A percentile compares a stretch with the other conserved stretches of the same genome.
Evolutionary conservation across 2,888 invertebrate genomes (phyloP).

Genomic region (Gryllus longicercus): DNA sequence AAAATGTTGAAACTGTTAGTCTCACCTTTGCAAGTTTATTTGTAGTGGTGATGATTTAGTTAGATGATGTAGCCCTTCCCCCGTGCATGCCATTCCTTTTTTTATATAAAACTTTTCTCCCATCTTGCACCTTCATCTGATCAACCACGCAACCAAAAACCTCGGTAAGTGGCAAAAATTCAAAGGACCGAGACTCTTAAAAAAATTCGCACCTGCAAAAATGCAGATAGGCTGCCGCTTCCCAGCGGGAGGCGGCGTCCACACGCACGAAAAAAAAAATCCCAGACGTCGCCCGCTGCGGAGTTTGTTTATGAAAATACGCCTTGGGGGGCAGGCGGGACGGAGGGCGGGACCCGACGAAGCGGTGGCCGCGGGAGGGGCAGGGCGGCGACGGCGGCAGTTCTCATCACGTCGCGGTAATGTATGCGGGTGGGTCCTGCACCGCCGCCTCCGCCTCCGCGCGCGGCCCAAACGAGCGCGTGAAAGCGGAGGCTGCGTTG

Average conservation of each 20-base stretch:
- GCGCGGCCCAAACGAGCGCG: conserved; percentile 17
- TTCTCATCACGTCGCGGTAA: background rate
- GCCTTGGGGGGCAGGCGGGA: background rate
- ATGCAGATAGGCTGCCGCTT: background rate
- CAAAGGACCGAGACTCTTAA: background rate
- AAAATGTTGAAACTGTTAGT: too few species aligned
- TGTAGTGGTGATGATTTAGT: too few species aligned
- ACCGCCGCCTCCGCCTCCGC: background rate
- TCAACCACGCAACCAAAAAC: too few species aligned
- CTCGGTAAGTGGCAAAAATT: background rate
- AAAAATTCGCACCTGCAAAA: conserved; percentile 2
- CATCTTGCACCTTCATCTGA: too few species aligned
- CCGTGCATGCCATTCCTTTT: too few species aligned
- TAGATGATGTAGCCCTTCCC: too few species aligned
- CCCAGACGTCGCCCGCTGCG: conserved; percentile 6
- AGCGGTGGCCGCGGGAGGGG: background rate
- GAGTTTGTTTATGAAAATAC: conserved; percentile 17
- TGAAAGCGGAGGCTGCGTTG: background rate
- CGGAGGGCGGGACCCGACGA: background rate
- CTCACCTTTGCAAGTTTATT: too few species aligned
- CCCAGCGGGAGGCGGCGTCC: background rate
- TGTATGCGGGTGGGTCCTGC: conserved; percentile 17
- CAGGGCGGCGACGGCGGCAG: background rate
- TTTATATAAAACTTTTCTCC: too few species aligned
- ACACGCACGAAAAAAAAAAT: background rate